Evolutionary conservation across 2,888 invertebrate species (phyloP), one percentile per base, ranked within the genome.

Genomic region (Neoitamus cyanurus): DNA sequence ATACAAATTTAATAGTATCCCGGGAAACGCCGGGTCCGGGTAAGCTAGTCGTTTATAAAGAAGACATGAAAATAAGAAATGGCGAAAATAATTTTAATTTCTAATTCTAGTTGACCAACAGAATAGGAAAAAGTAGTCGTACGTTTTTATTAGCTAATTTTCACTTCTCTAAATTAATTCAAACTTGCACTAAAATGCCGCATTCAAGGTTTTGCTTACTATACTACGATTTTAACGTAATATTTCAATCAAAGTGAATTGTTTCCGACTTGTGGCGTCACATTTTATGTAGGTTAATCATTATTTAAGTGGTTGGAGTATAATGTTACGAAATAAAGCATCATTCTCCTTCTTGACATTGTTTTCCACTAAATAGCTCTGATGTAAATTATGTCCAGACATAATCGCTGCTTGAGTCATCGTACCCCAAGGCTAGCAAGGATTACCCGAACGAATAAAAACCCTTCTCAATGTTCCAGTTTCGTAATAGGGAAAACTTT

Each of bases 281-380:
- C 9, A 34, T 73, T 73, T 73, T 34, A 73, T 73, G 3, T 73
- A 34, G 73, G 73, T 73, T 73, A 73, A 73, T 73, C 36, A 36
- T 36, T 73, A 15, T 34, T n/a, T 20, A 73, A 73, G 6, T 73
- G 36, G 20, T 4, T 73, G 34, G 20, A 4, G n/a, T 9, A 72
- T 73, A 73, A 73, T 73, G 73, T 36, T 73, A 4, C 4, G n/a
- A 73, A 73, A 73, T 36, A 73, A 36, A 73, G 20, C 73, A 34
- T 58, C 1, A 25, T 1, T 42, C 13, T n/a, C 42, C 58, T 6
- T 73, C 37, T 73, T 25, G 58, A 25, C 58, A 58, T 37, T 36
- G 73, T 34, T 73, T 73, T 30, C 6, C 30, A 20, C 34, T 20
- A 36, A 73, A 73, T 73, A 20, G 70, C 36, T 70, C 31, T 73